These are phyloP conservation scores for Notothenia rossii DNA, from an alignment of 2,113 vertebrate genomes.

Conservation along the genomic window DNA sequence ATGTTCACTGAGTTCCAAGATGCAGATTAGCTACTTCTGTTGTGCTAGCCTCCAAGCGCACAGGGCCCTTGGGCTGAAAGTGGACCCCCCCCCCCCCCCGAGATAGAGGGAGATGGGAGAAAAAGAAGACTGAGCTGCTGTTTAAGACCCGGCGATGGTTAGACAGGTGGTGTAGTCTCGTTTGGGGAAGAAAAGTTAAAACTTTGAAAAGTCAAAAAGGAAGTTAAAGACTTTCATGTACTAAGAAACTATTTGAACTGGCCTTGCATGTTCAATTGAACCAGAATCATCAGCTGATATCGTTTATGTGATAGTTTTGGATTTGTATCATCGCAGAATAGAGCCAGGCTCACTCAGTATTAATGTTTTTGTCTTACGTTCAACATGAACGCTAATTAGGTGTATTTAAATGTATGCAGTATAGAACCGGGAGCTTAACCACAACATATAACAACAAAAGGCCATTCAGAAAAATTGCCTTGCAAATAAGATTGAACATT, in stretches of 20 bases:
- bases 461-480: too few relatives aligned
- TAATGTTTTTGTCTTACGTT: too few relatives aligned
- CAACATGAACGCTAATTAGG: neutral
- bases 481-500: too few relatives aligned
- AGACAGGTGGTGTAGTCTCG: conserved; percentile 32
- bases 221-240: conserved; percentile 33
- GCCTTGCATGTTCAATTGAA: conserved; percentile 2
- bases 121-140: conserved; percentile 18
- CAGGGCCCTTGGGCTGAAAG: conserved; percentile 41
- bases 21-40: conserved; percentile 49
- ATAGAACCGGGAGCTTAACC: too few relatives aligned
- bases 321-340: neutral
- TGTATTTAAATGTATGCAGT: too few relatives aligned
- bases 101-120: conserved; percentile 30
- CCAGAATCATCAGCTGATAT: conserved; percentile 13
- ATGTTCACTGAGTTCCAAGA: conserved; percentile 54
- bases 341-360: neutral
- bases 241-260: conserved; percentile 17
- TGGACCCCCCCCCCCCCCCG: conserved; percentile 3
- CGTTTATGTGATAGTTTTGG: neutral
- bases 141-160: conserved; percentile 34
- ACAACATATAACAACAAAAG: too few relatives aligned
- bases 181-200: conserved; percentile 43
- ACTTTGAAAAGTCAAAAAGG: conserved; percentile 43
- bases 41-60: conserved; percentile 37